These are phyloP conservation scores for Acromyrmex heyeri DNA, from an alignment of 1,140 invertebrate genomes.

Conservation along the genomic window DNA sequence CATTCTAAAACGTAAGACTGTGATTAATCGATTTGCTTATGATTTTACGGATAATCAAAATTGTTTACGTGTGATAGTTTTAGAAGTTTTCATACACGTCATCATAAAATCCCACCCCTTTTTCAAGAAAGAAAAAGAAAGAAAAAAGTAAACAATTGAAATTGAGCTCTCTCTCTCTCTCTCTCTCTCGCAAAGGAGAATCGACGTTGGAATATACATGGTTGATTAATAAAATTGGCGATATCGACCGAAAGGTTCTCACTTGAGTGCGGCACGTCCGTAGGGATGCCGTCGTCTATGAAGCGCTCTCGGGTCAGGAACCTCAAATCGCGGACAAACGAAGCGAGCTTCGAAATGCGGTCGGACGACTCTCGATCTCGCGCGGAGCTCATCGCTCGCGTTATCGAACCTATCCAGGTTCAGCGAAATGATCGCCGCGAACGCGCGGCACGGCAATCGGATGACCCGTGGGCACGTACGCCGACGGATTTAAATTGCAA, in stretches of 20 bases:
- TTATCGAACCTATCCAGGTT: constrained; percentile 80
- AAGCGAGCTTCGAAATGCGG: constrained; percentile 53
- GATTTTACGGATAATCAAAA: too few relatives aligned
- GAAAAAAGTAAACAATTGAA: neutral
- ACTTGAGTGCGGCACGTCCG: constrained; percentile 42
- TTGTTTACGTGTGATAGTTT: too few relatives aligned
- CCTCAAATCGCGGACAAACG: constrained; percentile 24
- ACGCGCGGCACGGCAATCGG: constrained; percentile 78
- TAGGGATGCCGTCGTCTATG: constrained; percentile 29
- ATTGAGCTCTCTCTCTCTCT: neutral
- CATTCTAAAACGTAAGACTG: too few relatives aligned
- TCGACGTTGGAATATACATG: neutral
- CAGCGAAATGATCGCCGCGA: constrained; percentile 81
- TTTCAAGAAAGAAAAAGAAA: neutral
- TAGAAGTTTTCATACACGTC: neutral
- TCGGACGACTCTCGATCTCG: constrained; percentile 74
- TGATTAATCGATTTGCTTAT: too few relatives aligned
- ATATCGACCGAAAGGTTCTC: constrained; percentile 55
- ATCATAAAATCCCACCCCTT: neutral
- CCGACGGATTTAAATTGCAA: constrained; percentile 86
- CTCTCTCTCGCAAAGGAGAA: constrained; percentile 11
- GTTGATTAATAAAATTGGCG: constrained; percentile 50
- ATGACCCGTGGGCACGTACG: constrained; percentile 84
- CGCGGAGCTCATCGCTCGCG: constrained; percentile 71
- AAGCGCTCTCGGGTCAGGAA: constrained; percentile 56